phyloP scores from a whole-genome alignment of 2,113 vertebrate species.

The Pachycephala philippinensis region DNA sequence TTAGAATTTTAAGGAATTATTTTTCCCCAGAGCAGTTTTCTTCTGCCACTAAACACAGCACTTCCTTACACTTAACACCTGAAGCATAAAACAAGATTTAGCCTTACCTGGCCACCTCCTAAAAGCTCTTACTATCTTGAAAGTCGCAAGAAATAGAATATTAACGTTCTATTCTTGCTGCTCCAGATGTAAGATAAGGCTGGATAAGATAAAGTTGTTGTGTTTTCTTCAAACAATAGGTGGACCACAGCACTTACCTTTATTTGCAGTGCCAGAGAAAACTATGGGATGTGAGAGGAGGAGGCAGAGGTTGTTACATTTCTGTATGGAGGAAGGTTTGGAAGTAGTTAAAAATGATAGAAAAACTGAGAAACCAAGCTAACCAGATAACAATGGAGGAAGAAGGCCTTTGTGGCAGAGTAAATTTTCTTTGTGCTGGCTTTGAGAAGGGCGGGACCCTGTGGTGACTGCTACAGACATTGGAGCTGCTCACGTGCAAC shows the following conservation, averaged over 20 bases:
- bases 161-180: not conserved
- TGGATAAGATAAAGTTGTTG: too few species aligned
- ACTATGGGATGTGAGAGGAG: fast-evolving
- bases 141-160: not conserved
- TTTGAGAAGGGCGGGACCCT: not conserved
- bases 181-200: not conserved
- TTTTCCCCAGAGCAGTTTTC: not conserved
- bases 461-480: fast-evolving
- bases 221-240: not conserved
- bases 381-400: not conserved
- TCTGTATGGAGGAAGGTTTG: not conserved
- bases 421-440: not conserved
- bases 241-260: fast-evolving
- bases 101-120: not conserved
- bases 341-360: not conserved
- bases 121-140: not conserved
- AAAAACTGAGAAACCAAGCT: not conserved
- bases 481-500: not conserved
- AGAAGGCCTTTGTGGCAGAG: not conserved
- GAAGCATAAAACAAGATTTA: not conserved
- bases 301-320: not conserved
- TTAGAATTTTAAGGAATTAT: not conserved
- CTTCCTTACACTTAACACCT: not conserved
- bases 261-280: not conserved
- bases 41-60: not conserved